Base-by-base conservation (phyloP, 2,888 invertebrate genomes). In the Diarsia brunnea region DNA sequence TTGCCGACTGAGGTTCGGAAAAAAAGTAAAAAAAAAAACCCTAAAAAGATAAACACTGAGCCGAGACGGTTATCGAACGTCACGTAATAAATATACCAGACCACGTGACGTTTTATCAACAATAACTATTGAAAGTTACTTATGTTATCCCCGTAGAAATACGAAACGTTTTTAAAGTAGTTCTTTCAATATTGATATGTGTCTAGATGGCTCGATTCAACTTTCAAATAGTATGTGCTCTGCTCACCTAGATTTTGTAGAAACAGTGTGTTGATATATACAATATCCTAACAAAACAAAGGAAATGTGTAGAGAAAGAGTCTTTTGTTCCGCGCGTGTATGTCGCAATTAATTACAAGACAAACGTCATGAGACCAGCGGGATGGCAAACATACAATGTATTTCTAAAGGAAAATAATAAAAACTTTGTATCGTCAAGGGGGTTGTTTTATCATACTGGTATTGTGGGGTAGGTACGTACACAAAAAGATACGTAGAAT, bases 311-410 rank as follows among this genome's bases (percentile, higher is more conserved):
- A 58, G 45, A 51, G 53, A 61, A 53, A 60, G 47, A 80, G 47
- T 83, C 73, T 76, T 87, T 87, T 81, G 86, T 87, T 75, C 38
- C 11, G 24, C 63, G 60, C 64, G 66, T 78, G 79, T 78, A 74
- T 71, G 79, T 64, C 55, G 61, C 64, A 64, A 78, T 87, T 80
- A 82, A 86, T 80, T 73, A 83, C 63, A 68, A 73, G 64, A 77
- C 79, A 80, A 58, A 72, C 53, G 67, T 60, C 72, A 84, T 64
- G 73, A 61, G n/a, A 66, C 53, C 66, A 51, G 67, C 81, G 84
- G 47, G 47, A 24, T 53, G 21, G 45, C 65, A 77, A 82, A 78
- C 60, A 75, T 31, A 67, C 49, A 53, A 65, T 82, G 60, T 77
- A 31, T 82, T 66, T 24, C 21, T 66, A 64, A 61, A 61, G 47